These are phyloP conservation scores for Zosterops hypoxanthus DNA, from an alignment of 2,113 vertebrate genomes.

Conservation along the genomic window DNA sequence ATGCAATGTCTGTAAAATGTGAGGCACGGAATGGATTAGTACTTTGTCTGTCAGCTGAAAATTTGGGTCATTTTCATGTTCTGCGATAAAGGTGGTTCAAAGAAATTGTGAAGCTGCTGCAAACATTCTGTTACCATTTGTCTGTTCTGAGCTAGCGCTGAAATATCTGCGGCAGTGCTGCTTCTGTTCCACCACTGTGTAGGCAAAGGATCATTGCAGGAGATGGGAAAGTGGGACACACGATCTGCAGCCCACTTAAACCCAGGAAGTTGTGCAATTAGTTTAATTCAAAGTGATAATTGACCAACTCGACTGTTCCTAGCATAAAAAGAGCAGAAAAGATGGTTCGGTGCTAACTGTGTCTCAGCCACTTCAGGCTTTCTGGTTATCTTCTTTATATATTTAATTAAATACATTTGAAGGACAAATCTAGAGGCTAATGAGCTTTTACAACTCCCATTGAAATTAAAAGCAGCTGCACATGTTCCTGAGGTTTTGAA, in stretches of 20 bases:
- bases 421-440: conserved; percentile 1
- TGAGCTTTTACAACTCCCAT: neutral
- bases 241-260: neutral
- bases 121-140: neutral
- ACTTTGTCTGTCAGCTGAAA: conserved; percentile 1
- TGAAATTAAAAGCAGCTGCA: conserved; percentile 46
- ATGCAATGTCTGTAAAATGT: conserved; percentile 29
- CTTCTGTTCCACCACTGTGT: neutral
- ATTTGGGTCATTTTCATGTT: neutral
- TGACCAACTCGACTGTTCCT: neutral
- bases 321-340: conserved; percentile 2
- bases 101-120: neutral
- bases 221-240: neutral
- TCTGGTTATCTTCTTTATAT: neutral
- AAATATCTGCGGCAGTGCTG: neutral
- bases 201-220: conserved; percentile 7
- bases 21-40: conserved; percentile 9
- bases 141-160: neutral
- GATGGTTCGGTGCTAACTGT: neutral
- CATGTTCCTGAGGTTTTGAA: conserved; percentile 35
- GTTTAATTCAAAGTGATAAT: conserved; percentile 19
- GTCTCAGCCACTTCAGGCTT: neutral
- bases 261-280: conserved; percentile 14
- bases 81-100: conserved; percentile 20
- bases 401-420: conserved; percentile 42